A percentile compares a stretch with the other conserved stretches of the same genome.
Evolutionary conservation across 1,140 invertebrate species (phyloP).

Genomic region (Diabrotica virgifera): DNA sequence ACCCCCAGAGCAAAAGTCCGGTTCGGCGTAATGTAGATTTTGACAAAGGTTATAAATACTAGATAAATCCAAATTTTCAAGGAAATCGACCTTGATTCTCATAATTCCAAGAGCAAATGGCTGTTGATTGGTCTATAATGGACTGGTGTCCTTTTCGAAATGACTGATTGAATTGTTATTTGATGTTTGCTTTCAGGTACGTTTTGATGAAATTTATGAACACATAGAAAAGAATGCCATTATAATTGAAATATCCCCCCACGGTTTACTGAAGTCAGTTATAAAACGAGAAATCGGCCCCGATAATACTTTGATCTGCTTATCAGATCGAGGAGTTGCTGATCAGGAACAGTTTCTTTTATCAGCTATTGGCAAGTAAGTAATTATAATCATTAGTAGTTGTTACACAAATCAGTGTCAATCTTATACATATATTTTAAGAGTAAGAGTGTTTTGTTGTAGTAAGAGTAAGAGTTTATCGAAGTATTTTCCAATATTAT

Average conservation of each 20-base stretch:
- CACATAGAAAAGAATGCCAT: conserved; percentile 76
- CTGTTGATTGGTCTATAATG: no score
- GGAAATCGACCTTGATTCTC: no score
- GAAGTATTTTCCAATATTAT: not conserved
- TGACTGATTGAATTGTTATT: no score
- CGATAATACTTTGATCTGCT: conserved; percentile 63
- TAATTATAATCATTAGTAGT: conserved; percentile 31
- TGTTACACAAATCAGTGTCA: not conserved
- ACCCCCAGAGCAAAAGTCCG: no score
- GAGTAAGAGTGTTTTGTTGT: not conserved
- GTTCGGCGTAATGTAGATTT: no score
- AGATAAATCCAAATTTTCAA: no score
- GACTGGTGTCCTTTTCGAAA: no score
- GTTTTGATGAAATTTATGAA: conserved; percentile 74
- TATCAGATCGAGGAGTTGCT: conserved; percentile 67
- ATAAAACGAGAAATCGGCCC: conserved; percentile 61
- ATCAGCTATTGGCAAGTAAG: conserved; percentile 70
- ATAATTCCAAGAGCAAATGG: no score
- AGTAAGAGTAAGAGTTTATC: not conserved
- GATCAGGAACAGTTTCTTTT: conserved; percentile 70
- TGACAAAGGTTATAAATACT: no score
- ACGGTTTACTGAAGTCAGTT: conserved; percentile 72
- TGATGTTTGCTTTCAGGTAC: no score
- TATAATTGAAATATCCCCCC: conserved; percentile 77
- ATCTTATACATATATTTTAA: not conserved